Base-by-base conservation (phyloP, 2,888 invertebrate species). In the Chymomyza caudatula region DNA sequence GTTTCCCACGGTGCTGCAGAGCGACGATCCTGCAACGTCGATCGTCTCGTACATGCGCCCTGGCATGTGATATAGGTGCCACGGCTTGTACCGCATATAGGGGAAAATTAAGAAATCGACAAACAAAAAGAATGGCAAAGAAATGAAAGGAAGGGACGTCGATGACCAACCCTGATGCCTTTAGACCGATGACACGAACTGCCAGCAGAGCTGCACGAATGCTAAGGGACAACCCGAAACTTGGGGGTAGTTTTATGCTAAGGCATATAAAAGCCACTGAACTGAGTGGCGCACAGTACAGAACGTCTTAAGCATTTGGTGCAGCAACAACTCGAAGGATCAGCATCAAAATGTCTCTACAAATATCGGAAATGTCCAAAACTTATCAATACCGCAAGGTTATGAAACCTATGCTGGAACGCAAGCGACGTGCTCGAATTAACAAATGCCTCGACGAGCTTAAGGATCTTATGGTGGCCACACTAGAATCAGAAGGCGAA, bases 331-430 rank as follows among this genome's bases (percentile, higher is more conserved):
- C 82, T 71, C 73, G 69, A 72, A 55, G 55, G 55, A 69, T 54
- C 66, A 58, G 62, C 43, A 49, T 53, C 77, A 75, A 51, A 69
- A 89, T 88, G 88, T 86, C 89, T 42, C 73, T 85, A 63, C 88
- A 88, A 86, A 68, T 88, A 62, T 88, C 89, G 66, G 90, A 90
- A 82, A 90, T 97, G 92, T 96, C 96, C 86, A 94, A 97, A 91
- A 97, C 97, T 88, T 96, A 96, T 91, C 96, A 97, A 91, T 97
- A 97, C 92, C 94, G 97, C 91, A 97, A 96, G 94, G 96, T 97
- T 88, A 96, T 96, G 96, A 96, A 97, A 91, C 97, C 96, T 87
- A 95, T 97, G 96, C 92, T 97, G 84, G 97, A 97, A 91, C 93
- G 96, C 84, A 96, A 96, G 89, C 93, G 96, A 61, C 93, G 97